Evolutionary conservation across 2,888 invertebrate species (phyloP).

Genomic region (Calliphora vomitoria): DNA sequence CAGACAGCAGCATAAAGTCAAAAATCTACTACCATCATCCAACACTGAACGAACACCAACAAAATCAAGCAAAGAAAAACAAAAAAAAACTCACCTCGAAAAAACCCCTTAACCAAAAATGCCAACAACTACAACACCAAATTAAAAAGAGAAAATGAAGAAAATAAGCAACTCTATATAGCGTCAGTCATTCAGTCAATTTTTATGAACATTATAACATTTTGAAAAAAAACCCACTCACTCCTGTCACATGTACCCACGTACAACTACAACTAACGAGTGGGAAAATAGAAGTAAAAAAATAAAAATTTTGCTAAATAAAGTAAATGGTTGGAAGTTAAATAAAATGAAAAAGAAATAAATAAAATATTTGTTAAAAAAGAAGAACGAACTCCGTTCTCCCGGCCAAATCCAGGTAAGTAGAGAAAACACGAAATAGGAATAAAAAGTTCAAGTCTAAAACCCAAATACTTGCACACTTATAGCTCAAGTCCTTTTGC

Average conservation of each 20-base stretch:
- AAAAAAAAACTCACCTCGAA: conserved; percentile 9
- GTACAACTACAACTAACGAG: neutral
- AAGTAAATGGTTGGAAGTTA: conserved; percentile 18
- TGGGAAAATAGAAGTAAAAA: neutral
- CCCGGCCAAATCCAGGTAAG: neutral
- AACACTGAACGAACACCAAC: conserved; percentile 17
- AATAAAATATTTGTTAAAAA: neutral
- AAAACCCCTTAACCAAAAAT: conserved; percentile 30
- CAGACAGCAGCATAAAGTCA: conserved; percentile 19
- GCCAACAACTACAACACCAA: conserved; percentile 22
- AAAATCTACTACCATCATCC: conserved; percentile 32
- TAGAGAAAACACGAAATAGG: neutral
- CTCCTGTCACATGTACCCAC: neutral
- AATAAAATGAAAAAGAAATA: neutral
- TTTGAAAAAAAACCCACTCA: neutral
- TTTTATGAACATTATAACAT: conserved; percentile 33
- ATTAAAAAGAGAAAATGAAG: conserved; percentile 27
- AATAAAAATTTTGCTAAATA: neutral
- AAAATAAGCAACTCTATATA: conserved; percentile 12
- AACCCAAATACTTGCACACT: conserved; percentile 31
- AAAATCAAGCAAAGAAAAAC: conserved; percentile 4
- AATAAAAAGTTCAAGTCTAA: conserved; percentile 9
- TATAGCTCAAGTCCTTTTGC: neutral
- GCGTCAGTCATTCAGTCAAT: conserved; percentile 38
- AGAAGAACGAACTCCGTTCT: neutral